Percentiles rank a stretch among this genome's conserved stretches.
These are phyloP conservation scores for Cololabis saira DNA, from an alignment of 2,113 vertebrate genomes.

Conservation along the genomic window DNA sequence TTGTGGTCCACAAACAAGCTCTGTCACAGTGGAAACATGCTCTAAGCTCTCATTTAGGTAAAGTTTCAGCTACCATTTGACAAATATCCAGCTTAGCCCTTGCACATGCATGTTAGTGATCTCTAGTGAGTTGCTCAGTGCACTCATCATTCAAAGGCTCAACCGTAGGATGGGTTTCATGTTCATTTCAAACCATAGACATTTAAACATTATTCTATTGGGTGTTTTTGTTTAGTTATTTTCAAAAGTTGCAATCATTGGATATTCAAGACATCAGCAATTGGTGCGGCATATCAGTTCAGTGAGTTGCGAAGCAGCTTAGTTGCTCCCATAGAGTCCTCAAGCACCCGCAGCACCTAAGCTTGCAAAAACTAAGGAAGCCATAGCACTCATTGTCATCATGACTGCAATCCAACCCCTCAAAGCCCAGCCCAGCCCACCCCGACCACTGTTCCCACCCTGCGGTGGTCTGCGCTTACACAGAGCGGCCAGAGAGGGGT, in stretches of 20 bases:
- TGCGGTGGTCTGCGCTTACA: constrained; percentile 77
- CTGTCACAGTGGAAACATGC: constrained; percentile 57
- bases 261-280: constrained; percentile 74
- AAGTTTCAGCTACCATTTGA: constrained; percentile 60
- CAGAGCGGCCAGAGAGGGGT: constrained; percentile 80
- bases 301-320: constrained; percentile 81
- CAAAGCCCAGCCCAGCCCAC: constrained; percentile 62
- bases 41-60: constrained; percentile 56
- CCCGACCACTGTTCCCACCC: constrained; percentile 27
- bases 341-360: constrained; percentile 83
- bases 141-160: constrained; percentile 79
- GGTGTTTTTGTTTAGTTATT: constrained; percentile 20
- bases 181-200: constrained; percentile 70
- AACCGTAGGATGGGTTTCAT: constrained; percentile 73
- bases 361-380: constrained; percentile 81
- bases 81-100: constrained; percentile 79
- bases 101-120: constrained; percentile 86
- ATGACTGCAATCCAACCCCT: constrained; percentile 75
- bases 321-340: constrained; percentile 75
- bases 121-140: constrained; percentile 78
- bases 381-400: constrained; percentile 80
- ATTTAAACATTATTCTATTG: constrained; percentile 54
- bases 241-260: constrained; percentile 63
- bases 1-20: constrained; percentile 19
- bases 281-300: constrained; percentile 78